These are phyloP conservation scores for Isurus oxyrinchus DNA, from an alignment of 2,113 vertebrate species.

Conservation along the genomic window DNA sequence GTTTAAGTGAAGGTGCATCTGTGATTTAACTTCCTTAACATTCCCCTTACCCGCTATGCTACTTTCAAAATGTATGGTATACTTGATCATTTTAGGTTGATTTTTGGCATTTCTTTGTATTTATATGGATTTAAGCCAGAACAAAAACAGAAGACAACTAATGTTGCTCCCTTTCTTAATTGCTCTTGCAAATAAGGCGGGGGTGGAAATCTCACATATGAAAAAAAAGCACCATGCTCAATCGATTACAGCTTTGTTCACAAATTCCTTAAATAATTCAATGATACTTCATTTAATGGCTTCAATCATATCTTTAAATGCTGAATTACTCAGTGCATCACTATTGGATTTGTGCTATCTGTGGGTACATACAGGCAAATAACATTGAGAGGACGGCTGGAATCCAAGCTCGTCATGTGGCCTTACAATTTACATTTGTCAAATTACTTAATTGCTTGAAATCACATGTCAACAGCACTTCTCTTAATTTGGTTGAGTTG, in stretches of 20 bases:
- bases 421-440: background rate
- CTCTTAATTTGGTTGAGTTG: background rate
- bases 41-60: too few relatives aligned
- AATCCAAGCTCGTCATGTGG: background rate
- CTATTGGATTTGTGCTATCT: background rate
- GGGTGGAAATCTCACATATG: background rate
- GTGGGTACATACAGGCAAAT: background rate
- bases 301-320: background rate
- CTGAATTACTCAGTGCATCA: background rate
- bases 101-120: background rate
- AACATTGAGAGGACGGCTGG: background rate
- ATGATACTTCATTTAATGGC: background rate
- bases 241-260: background rate
- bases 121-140: background rate
- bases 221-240: background rate
- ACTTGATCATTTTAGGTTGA: background rate
- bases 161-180: background rate
- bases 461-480: background rate
- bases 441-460: background rate
- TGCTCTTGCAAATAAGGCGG: background rate
- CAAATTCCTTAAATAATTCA: conserved; percentile 9
- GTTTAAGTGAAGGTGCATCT: background rate
- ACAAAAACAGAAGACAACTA: background rate
- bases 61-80: background rate
- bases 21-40: background rate